These are phyloP conservation scores for Ailurus styani DNA, from an alignment of 2,113 vertebrate genomes.

Conservation along the genomic window DNA sequence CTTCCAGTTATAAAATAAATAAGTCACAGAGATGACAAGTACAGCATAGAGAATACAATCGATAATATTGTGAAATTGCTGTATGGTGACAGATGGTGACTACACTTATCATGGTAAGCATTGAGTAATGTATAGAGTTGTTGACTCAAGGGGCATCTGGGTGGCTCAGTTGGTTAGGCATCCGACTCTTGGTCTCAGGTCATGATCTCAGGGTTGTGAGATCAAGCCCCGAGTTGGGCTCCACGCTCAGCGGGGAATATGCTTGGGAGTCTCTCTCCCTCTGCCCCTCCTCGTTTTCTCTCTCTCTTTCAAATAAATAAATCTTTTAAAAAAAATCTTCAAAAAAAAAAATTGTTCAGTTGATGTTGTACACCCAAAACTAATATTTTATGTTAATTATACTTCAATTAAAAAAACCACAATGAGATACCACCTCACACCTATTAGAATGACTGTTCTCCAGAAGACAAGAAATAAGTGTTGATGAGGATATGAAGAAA, in stretches of 20 bases:
- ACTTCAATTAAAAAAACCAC: not conserved
- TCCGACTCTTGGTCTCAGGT: not conserved
- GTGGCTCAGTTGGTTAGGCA: not conserved
- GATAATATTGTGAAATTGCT: no score
- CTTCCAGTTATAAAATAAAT: no score
- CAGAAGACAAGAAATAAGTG: not conserved
- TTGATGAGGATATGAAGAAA: not conserved
- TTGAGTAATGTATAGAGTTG: no score
- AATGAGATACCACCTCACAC: not conserved
- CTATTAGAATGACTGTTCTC: not conserved
- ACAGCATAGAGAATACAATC: no score
- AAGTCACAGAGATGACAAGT: no score
- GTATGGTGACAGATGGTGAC: no score
- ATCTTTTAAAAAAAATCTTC: not conserved
- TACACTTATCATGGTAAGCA: no score
- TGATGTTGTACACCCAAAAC: not conserved
- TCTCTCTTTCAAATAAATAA: no score
- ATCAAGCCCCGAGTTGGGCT: not conserved
- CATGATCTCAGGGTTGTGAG: not conserved
- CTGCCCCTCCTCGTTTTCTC: no score
- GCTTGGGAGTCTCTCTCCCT: not conserved
- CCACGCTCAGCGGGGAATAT: not conserved
- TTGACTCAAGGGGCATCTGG: not conserved
- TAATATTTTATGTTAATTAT: not conserved
- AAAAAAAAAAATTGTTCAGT: not conserved